Base-by-base conservation (phyloP, 1,140 invertebrate genomes). In the Lerema accius region DNA sequence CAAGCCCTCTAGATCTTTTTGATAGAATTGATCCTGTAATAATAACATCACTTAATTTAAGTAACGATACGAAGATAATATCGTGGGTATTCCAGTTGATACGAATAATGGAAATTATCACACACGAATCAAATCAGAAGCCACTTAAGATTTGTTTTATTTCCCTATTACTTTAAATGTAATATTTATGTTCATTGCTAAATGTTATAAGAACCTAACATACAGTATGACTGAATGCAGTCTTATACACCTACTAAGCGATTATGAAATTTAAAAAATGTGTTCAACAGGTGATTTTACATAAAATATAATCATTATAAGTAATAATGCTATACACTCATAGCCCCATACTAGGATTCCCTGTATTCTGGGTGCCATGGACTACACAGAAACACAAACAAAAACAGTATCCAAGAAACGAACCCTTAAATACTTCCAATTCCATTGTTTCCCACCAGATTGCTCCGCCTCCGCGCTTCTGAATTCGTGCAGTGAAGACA, bases 11-110 rank as follows among this genome's bases (percentile, higher is more conserved):
- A 96, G 86, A 77, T 94, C 93, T 76, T 95, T 94, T 63, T 94
- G 93, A 69, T 93, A 91, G 77, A 96, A 96, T 87, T 95, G 94
- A 78, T 94, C 93, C 95, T 96, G 89, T 35, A 93, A 93, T 16
- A 11, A 73, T 55, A 67, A 37, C 0, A 35, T 46, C 14, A 28
- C 10, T 53, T 37, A 51, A 56, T 42, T 48, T 43, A 16, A 23
- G 45, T 28, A 26, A 35, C 39, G 23, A 26, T 46, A 11, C 14
- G 13, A 48, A 48, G n/a, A 46, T 49, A 53, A 49, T 3, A 42
- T 23, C 15, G n/a, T 11, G 17, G 10, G 11, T 48, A 48, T 14
- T 28, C 13, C 11, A 23, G 4, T 39, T 53, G 11, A 23, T 39
- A 53, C 40, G 10, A n/a, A n/a, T n/a, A n/a, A n/a, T 4, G 10